Evolutionary conservation across 2,113 vertebrate species (phyloP), one percentile per base, ranked within the genome.

Genomic region (Procapra przewalskii): DNA sequence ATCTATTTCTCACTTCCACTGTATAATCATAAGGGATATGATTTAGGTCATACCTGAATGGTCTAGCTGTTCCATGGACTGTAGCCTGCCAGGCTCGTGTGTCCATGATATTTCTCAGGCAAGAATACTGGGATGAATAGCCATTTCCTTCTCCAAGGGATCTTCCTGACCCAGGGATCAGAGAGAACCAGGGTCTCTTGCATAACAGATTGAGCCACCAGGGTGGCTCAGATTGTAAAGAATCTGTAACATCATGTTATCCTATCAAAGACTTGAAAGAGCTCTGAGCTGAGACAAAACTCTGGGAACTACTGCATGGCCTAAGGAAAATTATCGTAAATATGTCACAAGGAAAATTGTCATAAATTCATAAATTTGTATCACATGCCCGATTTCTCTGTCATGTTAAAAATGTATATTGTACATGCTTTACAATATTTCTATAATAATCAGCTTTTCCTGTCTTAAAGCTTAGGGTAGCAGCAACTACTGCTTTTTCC

Each of bases 101-200:
- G 71, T 27, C 23, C 10, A 40, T 77, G 71, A 23, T 11, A 27
- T 43, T 77, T 77, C 12, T 77, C 71, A 77, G 71, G 36, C 36
- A 27, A 43, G 71, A 77, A 77, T 77, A 27, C 36, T 43, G 36
- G 71, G 6, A 6, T 77, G 36, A 25, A 40, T 43, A 77, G 71
- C 36, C 23, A 27, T 77, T 43, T 77, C 71, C 36, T 77, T 43
- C 71, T 77, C 40, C 71, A 77, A 27, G 36, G 23, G 23, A 43
- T 71, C 64, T 71, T 71, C n/a, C 64, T 3, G 64, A 36, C 64
- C n/a, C 64, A 71, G n/a, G 64, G n/a, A 71, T 77, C 1, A 0
- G 64, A 36, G 43, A 1, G 0, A 77, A 77, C 23, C 11, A 0
- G 0, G 12, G 6, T 77, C 36, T 77, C 36, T 14, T 43, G 6